Conservation (phyloP, 1,140 invertebrate species). For the Hyles euphorbiae region DNA sequence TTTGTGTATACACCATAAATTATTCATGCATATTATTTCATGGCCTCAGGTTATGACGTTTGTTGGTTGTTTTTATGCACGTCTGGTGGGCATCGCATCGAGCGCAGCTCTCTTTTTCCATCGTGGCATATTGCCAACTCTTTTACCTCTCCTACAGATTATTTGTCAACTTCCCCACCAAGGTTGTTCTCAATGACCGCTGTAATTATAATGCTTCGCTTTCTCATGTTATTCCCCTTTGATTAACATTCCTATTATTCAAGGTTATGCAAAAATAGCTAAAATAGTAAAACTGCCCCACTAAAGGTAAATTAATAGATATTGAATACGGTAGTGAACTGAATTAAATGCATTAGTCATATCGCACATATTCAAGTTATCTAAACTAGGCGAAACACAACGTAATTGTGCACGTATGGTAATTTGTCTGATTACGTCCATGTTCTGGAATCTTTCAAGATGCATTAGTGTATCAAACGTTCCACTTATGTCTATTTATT, state of each 20-base stretch:
- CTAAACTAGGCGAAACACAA: conserved; percentile 6
- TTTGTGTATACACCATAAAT: neutral
- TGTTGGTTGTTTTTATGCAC: neutral
- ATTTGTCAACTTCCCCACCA: conserved; percentile 52
- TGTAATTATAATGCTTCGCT: conserved; percentile 22
- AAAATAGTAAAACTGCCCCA: too few species aligned
- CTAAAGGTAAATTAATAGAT: neutral
- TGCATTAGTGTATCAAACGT: conserved; percentile 14
- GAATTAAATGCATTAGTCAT: neutral
- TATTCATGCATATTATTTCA: conserved; percentile 2
- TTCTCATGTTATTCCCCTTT: conserved; percentile 40
- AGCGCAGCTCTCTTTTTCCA: conserved; percentile 7
- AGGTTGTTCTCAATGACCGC: conserved; percentile 45
- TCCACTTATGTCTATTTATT: too few species aligned
- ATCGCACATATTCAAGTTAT: conserved; percentile 11
- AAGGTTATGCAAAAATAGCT: too few species aligned
- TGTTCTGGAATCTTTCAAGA: conserved; percentile 27
- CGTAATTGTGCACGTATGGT: too few species aligned
- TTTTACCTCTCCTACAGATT: conserved; percentile 38
- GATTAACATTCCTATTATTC: conserved; percentile 11
- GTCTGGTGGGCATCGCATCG: conserved; percentile 17
- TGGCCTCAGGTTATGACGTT: conserved; percentile 3
- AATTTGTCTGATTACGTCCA: neutral
- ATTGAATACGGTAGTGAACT: neutral
- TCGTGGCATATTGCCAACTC: conserved; percentile 46